phyloP scores from a whole-genome alignment of 2,888 invertebrate genomes.

The Cerceris ruficornis region DNA sequence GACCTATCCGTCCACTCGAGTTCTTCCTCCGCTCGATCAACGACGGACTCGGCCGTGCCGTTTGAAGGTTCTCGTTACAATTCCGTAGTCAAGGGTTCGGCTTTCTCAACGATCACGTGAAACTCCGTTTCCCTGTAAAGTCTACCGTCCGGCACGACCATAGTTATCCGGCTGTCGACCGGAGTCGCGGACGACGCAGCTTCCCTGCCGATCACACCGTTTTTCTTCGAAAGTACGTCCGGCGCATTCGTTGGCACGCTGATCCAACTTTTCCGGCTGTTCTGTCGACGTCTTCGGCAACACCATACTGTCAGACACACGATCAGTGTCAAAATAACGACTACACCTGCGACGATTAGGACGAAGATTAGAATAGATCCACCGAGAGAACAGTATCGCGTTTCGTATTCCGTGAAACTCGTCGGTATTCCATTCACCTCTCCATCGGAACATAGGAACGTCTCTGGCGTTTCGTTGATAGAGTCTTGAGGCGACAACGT shows the following conservation, averaged over 20 bases:
- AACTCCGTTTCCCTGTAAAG: conserved; percentile 93
- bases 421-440: conserved; percentile 47
- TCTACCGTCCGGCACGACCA: conserved; percentile 91
- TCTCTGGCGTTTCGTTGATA: conserved; percentile 73
- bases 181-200: conserved; percentile 62
- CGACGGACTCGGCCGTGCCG: conserved; percentile 65
- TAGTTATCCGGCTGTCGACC: conserved; percentile 78
- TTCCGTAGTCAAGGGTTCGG: conserved; percentile 91
- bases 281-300: conserved; percentile 78
- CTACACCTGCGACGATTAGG: conserved; percentile 62
- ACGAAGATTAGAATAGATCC: conserved; percentile 74
- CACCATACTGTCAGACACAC: conserved; percentile 72
- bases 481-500: conserved; percentile 64
- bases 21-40: conserved; percentile 50
- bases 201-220: conserved; percentile 83
- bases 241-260: conserved; percentile 78
- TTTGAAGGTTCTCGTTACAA: conserved; percentile 83
- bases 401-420: conserved; percentile 74
- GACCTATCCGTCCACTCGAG: conserved; percentile 58
- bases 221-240: conserved; percentile 81
- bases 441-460: conserved; percentile 74
- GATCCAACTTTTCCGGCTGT: conserved; percentile 79
- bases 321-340: conserved; percentile 61
- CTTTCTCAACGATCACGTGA: conserved; percentile 92
- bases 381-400: conserved; percentile 72